phyloP scores from a whole-genome alignment of 92 coral and sea anemone genomes.

The Desmophyllum pertusum region DNA sequence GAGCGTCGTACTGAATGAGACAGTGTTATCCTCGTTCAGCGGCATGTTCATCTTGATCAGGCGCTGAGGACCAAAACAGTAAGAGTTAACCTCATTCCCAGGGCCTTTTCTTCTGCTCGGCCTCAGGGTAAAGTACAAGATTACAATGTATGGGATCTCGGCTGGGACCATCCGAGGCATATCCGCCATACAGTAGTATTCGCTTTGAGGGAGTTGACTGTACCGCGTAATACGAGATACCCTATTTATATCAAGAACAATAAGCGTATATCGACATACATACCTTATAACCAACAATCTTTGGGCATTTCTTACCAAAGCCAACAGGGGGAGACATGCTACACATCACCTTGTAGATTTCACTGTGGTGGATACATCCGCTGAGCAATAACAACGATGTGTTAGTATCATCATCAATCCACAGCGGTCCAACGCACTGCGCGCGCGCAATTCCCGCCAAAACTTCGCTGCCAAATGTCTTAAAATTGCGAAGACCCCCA shows the following conservation, averaged over 20 bases:
- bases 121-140: not conserved
- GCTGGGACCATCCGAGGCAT: too few relatives aligned
- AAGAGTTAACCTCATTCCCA: not conserved
- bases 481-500: too few relatives aligned
- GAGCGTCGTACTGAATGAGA: constrained; percentile 90
- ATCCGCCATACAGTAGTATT: too few relatives aligned
- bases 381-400: constrained; percentile 32
- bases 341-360: constrained; percentile 88
- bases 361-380: constrained; percentile 87
- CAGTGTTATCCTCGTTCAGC: constrained; percentile 79
- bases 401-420: not conserved
- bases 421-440: too few relatives aligned
- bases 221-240: not conserved
- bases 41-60: constrained; percentile 99
- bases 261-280: not conserved
- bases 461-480: too few relatives aligned
- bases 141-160: not conserved
- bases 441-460: too few relatives aligned
- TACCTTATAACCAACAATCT: constrained; percentile 96
- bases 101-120: not conserved
- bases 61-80: constrained; percentile 55
- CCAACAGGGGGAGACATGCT: constrained; percentile 98
- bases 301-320: constrained; percentile 97
- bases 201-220: too few relatives aligned
- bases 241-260: not conserved